phyloP scores from a whole-genome alignment of 2,113 vertebrate species.

The Chrysochloris asiatica region DNA sequence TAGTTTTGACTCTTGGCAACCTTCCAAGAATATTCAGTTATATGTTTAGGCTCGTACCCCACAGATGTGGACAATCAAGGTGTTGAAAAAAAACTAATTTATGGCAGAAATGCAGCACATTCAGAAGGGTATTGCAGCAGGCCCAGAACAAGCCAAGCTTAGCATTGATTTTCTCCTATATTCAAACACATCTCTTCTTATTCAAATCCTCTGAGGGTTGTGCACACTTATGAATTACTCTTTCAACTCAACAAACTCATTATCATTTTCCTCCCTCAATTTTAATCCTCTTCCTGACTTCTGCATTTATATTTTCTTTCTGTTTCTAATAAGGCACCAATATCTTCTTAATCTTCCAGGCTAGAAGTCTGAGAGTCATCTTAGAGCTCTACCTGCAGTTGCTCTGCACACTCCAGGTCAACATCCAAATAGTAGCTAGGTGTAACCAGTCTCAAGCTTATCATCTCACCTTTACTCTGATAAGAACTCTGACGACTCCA shows the following conservation, averaged over 20 bases:
- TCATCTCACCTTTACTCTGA: no score
- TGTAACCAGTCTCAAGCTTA: not conserved
- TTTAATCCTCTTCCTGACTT: not conserved
- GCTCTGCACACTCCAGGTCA: not conserved
- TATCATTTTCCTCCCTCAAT: not conserved
- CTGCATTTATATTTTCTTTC: not conserved
- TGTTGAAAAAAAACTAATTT: not conserved
- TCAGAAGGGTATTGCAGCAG: not conserved
- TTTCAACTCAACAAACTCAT: not conserved
- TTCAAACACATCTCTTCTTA: not conserved
- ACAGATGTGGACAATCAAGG: slow-evolving; percentile 41
- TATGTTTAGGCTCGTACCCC: slow-evolving; percentile 17
- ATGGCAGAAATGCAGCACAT: not conserved
- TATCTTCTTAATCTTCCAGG: not conserved
- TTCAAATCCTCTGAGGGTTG: not conserved
- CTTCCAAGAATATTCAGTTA: slow-evolving; percentile 68
- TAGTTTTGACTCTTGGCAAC: slow-evolving; percentile 32
- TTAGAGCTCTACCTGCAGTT: not conserved
- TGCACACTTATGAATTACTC: not conserved
- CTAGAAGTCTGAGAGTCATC: not conserved
- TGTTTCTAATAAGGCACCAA: not conserved
- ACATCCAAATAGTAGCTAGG: not conserved
- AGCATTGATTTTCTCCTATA: not conserved
- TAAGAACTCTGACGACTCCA: not conserved
- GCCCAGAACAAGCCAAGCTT: not conserved